A percentile compares a stretch with the other conserved stretches of the same genome.
These are phyloP conservation scores for Smutsia temminckii DNA, from an alignment of 2,797 vertebrate species.

Conservation along the genomic window DNA sequence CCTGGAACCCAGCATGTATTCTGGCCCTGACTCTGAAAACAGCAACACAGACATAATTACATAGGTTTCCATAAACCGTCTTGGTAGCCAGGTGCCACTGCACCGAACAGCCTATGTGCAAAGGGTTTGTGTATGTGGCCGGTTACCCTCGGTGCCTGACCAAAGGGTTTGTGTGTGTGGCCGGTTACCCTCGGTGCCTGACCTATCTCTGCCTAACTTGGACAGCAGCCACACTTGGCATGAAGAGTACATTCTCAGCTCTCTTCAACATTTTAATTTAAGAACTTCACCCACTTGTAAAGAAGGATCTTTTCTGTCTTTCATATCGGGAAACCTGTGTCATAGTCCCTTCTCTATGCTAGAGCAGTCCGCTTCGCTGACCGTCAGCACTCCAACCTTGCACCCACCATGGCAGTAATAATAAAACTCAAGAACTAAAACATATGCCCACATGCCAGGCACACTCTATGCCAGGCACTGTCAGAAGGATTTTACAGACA, in stretches of 20 bases:
- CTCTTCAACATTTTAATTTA: neutral
- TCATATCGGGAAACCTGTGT: neutral
- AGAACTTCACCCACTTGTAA: neutral
- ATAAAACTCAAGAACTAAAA: neutral
- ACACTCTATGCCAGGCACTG: neutral
- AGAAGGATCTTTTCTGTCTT: neutral
- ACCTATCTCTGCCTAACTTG: neutral
- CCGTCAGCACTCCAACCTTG: neutral
- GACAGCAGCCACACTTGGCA: neutral
- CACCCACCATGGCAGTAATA: neutral
- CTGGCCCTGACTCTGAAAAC: neutral
- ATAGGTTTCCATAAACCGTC: neutral
- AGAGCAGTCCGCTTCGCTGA: neutral
- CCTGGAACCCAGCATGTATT: neutral
- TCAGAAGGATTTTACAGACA: neutral
- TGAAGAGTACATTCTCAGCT: neutral
- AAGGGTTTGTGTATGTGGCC: neutral
- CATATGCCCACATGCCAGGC: too few species aligned
- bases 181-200: neutral
- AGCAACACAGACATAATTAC: accelerated
- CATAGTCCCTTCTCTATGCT: neutral
- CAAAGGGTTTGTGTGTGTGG: neutral
- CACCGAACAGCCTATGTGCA: neutral
- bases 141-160: neutral
- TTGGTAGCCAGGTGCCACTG: neutral